Base-by-base conservation (phyloP, 2,888 invertebrate species). In the Catocala sponsa region DNA sequence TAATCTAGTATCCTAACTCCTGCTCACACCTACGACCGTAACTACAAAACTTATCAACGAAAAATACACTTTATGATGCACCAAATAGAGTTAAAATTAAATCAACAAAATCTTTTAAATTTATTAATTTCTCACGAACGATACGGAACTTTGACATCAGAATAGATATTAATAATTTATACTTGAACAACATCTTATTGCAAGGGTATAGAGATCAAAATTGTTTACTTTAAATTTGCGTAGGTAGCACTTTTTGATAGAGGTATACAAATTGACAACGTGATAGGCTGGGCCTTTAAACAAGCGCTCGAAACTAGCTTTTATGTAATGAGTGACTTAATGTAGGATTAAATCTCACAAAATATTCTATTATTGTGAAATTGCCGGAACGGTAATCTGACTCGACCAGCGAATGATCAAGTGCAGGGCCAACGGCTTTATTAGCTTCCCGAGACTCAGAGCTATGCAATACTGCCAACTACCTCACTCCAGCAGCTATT, bases 131-230 rank as follows among this genome's bases (percentile, higher is more conserved):
- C 58, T 48, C 55, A 64, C 59, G 7, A 50, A 58, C 52, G 51
- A 62, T 65, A 46, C 43, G 63, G 68, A 74, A 74, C 72, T 76
- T 74, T 79, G 70, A 72, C 75, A 72, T 61, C 43, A 6, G 47
- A 65, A 55, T 55, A 64, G 67, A 52, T 53, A 53, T 47, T 38
- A 12, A 42, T 53, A 59, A 53, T 33, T 41, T 46, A 41, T 44
- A 47, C 9, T 54, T 55, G 25, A 55, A 55, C 12, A 56, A 56
- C 50, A 48, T 58, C 46, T 74, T 74, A 68, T 64, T 6, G 5
- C 15, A 25, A 43, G 25, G 57, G 42, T 6, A 63, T 60, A 68
- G 47, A 60, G 74, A 68, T 65, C 55, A 68, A 58, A 53, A 44
- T 59, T 38, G 47, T 43, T 51, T 48, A 47, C 58, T 47, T 46